A percentile compares a stretch with the other conserved stretches of the same genome.
Evolutionary conservation across 92 coral and sea anemone species (phyloP).

Genomic region (Nematostella vectensis): DNA sequence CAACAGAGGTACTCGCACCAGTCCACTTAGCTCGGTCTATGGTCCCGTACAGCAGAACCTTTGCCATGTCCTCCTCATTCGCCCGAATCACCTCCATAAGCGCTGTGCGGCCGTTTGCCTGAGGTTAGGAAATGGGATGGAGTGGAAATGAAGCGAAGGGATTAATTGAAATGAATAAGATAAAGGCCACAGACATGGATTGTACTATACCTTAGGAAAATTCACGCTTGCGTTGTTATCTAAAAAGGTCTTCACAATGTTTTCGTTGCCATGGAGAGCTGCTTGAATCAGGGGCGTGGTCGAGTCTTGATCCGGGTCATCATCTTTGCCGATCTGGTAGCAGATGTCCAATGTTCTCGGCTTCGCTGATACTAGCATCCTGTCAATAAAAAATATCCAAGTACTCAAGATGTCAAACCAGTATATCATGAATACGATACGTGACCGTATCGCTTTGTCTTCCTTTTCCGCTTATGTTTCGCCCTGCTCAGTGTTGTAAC

Average conservation of each 20-base stretch:
- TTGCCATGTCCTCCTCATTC: conserved; percentile 50
- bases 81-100: conserved; percentile 57
- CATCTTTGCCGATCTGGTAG: conserved; percentile 35
- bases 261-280: conserved; percentile 25
- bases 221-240: conserved; percentile 58
- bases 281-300: conserved; percentile 75
- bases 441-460: too few relatives aligned
- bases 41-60: conserved; percentile 55
- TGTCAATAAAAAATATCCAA: too few relatives aligned
- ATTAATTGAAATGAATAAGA: too few relatives aligned
- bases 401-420: too few relatives aligned
- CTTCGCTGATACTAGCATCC: conserved; percentile 30
- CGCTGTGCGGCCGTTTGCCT: conserved; percentile 67
- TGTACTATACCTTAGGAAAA: conserved; percentile 68
- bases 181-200: too few relatives aligned
- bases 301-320: conserved; percentile 20
- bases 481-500: too few relatives aligned
- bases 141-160: too few relatives aligned
- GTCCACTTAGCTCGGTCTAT: conserved; percentile 56
- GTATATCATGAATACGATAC: too few relatives aligned
- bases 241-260: conserved; percentile 38
- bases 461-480: too few relatives aligned
- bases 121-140: background rate
- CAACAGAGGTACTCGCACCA: conserved; percentile 28
- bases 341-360: conserved; percentile 71